Conservation (phyloP, 2,888 invertebrate genomes). For the Stenolophus ochropezus region DNA sequence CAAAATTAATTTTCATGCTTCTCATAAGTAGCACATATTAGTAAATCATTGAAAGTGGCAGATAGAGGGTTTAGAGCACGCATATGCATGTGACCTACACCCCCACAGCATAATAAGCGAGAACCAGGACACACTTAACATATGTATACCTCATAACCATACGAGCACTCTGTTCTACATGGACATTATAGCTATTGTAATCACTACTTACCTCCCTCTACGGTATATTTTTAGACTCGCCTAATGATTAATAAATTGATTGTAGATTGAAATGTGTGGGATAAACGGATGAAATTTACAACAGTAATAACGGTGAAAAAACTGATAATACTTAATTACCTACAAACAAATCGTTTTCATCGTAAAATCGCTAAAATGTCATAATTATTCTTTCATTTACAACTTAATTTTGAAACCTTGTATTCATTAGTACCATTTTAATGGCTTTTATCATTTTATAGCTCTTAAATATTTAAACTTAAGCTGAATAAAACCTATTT, state of each 20-base stretch:
- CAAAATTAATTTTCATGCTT: not conserved
- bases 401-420: conserved; percentile 21
- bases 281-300: conserved; percentile 8
- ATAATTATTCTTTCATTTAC: not conserved
- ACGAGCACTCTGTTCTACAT: not conserved
- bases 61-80: not conserved
- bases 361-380: conserved; percentile 1
- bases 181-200: not conserved
- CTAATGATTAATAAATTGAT: not conserved
- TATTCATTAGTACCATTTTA: conserved; percentile 20
- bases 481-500: not conserved
- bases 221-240: not conserved
- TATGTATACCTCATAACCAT: conserved; percentile 12
- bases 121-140: conserved; percentile 16
- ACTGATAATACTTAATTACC: conserved; percentile 9
- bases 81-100: conserved; percentile 16
- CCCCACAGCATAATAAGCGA: conserved; percentile 1
- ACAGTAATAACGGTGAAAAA: not conserved
- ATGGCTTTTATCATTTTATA: not conserved
- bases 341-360: not conserved
- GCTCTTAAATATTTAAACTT: not conserved
- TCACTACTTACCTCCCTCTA: not conserved
- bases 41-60: not conserved
- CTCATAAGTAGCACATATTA: not conserved
- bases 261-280: not conserved